Conservation (phyloP, 2,113 vertebrate species). For the Chaetodon auriga region DNA sequence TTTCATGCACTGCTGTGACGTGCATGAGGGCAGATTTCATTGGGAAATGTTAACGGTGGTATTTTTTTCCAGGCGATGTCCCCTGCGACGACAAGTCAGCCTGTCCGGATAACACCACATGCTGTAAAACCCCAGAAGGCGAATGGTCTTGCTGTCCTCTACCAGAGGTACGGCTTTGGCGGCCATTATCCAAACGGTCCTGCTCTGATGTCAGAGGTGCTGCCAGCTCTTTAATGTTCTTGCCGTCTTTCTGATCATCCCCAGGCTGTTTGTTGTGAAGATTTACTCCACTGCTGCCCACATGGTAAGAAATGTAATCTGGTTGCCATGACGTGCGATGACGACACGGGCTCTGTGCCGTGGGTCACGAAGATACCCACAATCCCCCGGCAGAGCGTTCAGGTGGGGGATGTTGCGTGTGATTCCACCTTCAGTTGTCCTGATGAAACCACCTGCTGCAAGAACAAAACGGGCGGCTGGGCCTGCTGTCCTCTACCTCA, state of each 20-base stretch:
- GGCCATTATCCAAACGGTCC: not conserved
- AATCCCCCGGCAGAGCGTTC: not conserved
- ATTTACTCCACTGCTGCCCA: conserved; percentile 86
- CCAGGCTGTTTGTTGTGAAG: conserved; percentile 87
- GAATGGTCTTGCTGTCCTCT: conserved; percentile 75
- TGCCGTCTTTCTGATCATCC: not conserved
- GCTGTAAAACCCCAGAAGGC: conserved; percentile 49
- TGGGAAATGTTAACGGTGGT: too few species aligned
- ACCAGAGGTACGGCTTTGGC: conserved; percentile 48
- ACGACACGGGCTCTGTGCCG: conserved; percentile 28
- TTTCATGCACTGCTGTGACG: not conserved
- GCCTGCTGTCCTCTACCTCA: conserved; percentile 76
- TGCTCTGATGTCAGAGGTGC: not conserved
- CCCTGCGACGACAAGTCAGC: conserved; percentile 25
- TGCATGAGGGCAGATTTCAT: not conserved
- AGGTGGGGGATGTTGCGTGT: conserved; percentile 47
- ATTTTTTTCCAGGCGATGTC: conserved; percentile 39
- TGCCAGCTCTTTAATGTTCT: not conserved
- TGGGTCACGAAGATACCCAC: conserved; percentile 73
- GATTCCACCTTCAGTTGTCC: conserved; percentile 77
- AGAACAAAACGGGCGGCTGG: conserved; percentile 52
- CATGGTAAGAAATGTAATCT: conserved; percentile 78
- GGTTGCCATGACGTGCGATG: conserved; percentile 63
- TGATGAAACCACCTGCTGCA: conserved; percentile 83
- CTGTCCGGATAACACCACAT: conserved; percentile 69